Evolutionary conservation across 2,888 invertebrate genomes (phyloP).

Genomic region (Alcis repandata): DNA sequence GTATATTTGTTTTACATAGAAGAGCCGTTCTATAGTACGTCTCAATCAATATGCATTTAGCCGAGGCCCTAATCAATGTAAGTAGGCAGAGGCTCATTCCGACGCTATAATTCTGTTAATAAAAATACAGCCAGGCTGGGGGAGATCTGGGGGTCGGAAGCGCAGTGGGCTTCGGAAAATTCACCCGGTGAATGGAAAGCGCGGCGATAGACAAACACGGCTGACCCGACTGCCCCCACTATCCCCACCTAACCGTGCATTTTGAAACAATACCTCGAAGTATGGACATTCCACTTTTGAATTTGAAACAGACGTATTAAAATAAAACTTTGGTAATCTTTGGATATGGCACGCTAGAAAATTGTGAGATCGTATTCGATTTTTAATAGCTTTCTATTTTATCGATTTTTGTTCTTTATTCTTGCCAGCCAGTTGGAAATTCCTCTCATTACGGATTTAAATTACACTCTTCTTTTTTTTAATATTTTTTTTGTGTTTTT

Average conservation of each 20-base stretch:
- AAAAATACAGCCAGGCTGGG: slow-evolving; percentile 77
- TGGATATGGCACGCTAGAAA: neutral
- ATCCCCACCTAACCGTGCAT: slow-evolving; percentile 70
- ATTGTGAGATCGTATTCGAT: neutral
- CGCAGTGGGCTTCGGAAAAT: slow-evolving; percentile 84
- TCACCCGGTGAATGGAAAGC: slow-evolving; percentile 85
- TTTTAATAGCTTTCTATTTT: neutral
- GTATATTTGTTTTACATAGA: too few relatives aligned
- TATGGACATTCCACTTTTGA: slow-evolving; percentile 62
- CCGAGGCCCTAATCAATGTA: slow-evolving; percentile 78
- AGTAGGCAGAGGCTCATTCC: slow-evolving; percentile 81
- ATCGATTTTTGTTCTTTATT: neutral
- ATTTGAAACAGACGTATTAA: neutral
- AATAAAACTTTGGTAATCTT: neutral
- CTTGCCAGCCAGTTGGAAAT: neutral
- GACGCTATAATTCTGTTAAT: slow-evolving; percentile 84
- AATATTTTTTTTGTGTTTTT: slow-evolving; percentile 21
- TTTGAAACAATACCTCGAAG: slow-evolving; percentile 81
- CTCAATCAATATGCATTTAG: slow-evolving; percentile 40
- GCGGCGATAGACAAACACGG: slow-evolving; percentile 85
- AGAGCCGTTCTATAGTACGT: neutral
- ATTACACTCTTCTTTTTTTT: slow-evolving; percentile 41
- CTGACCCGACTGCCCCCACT: slow-evolving; percentile 66
- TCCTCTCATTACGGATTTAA: neutral
- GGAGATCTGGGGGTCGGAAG: slow-evolving; percentile 67